These are phyloP conservation scores for Oreohelix idahoensis DNA, from an alignment of 1,140 invertebrate species.

Conservation along the genomic window DNA sequence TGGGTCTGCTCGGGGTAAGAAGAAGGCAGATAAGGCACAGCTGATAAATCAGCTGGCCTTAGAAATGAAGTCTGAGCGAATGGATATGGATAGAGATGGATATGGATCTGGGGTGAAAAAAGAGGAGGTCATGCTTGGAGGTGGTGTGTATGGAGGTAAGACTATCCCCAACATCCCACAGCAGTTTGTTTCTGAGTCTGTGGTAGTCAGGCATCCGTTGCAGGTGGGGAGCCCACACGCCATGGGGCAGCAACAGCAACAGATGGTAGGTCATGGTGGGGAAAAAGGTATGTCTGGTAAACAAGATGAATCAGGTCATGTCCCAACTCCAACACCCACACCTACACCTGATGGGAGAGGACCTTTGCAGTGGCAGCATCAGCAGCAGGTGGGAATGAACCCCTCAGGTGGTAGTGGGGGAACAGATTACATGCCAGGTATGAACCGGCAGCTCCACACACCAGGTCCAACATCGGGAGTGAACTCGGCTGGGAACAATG, in stretches of 20 bases:
- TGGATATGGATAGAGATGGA: slow-evolving; percentile 30
- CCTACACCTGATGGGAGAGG: slow-evolving; percentile 20
- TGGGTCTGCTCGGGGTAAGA: neutral
- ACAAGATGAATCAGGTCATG: slow-evolving; percentile 23
- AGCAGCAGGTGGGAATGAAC: slow-evolving; percentile 30
- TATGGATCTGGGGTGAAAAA: slow-evolving; percentile 27
- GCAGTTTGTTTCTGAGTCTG: slow-evolving; percentile 40
- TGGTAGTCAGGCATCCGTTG: slow-evolving; percentile 32
- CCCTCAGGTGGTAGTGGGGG: neutral
- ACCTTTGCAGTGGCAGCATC: slow-evolving; percentile 14
- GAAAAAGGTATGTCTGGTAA: slow-evolving; percentile 20
- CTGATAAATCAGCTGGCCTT: slow-evolving; percentile 24
- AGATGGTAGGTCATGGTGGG: neutral
- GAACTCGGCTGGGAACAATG: slow-evolving; percentile 7
- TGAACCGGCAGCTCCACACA: slow-evolving; percentile 36
- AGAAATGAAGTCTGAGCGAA: slow-evolving; percentile 33
- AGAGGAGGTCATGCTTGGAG: slow-evolving; percentile 1
- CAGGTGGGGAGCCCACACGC: slow-evolving; percentile 28
- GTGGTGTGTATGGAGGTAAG: slow-evolving; percentile 32
- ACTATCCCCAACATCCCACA: slow-evolving; percentile 31
- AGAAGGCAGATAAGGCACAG: slow-evolving; percentile 12
- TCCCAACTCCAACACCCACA: slow-evolving; percentile 30
- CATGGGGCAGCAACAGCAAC: neutral
- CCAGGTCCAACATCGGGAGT: slow-evolving; percentile 8
- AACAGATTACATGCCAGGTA: slow-evolving; percentile 22